These are phyloP conservation scores for Lasioglossum villosulum DNA, from an alignment of 2,888 invertebrate species.

Conservation along the genomic window DNA sequence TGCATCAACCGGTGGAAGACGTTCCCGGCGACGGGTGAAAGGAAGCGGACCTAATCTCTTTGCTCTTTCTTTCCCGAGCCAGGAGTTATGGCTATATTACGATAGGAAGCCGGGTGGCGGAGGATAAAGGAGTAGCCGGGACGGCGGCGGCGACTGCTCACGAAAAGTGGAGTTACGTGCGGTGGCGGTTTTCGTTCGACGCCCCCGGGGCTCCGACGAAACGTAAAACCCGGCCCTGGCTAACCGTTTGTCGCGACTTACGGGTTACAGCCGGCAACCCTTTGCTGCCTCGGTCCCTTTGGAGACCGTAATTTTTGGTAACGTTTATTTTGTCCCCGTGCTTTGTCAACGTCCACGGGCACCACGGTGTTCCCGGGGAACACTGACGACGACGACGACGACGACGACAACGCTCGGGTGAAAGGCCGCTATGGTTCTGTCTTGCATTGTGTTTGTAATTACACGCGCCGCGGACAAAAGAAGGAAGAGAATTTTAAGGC, in stretches of 20 bases:
- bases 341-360: slow-evolving; percentile 9
- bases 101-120: slow-evolving; percentile 43
- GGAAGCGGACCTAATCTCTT: slow-evolving; percentile 53
- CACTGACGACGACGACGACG: background rate
- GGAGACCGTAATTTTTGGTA: background rate
- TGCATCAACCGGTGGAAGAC: slow-evolving; percentile 31
- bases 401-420: background rate
- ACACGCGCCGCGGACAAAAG: slow-evolving; percentile 14
- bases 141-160: slow-evolving; percentile 1
- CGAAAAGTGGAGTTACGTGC: slow-evolving; percentile 53
- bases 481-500: slow-evolving; percentile 14
- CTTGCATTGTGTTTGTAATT: slow-evolving; percentile 16
- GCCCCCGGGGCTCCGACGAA: slow-evolving; percentile 21
- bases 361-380: background rate
- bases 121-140: slow-evolving; percentile 47
- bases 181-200: slow-evolving; percentile 30
- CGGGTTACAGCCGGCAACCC: slow-evolving; percentile 10
- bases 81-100: slow-evolving; percentile 68
- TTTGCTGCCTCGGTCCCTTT: slow-evolving; percentile 1
- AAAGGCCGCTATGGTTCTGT: background rate
- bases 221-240: slow-evolving; percentile 46
- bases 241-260: slow-evolving; percentile 51
- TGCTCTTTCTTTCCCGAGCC: slow-evolving; percentile 48
- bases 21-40: slow-evolving; percentile 15
- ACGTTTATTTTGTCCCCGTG: slow-evolving; percentile 17